These are phyloP conservation scores for Agriopis aurantiaria DNA, from an alignment of 2,888 invertebrate genomes.

Conservation along the genomic window DNA sequence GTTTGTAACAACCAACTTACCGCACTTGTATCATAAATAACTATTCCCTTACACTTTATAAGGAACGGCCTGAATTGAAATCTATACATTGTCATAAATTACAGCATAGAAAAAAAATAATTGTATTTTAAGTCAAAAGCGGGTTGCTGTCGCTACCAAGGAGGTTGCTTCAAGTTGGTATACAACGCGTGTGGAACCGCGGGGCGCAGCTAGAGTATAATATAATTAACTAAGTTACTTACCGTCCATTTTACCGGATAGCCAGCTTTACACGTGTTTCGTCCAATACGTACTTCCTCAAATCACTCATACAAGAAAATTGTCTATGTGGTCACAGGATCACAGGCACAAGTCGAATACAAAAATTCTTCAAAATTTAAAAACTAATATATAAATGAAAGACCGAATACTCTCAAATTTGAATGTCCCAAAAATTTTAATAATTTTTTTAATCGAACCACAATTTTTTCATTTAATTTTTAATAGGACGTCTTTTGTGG, in stretches of 20 bases:
- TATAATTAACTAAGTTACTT: not conserved
- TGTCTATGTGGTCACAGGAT: constrained; percentile 4
- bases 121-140: no score
- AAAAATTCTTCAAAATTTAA: not conserved
- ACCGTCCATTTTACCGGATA: constrained; percentile 5
- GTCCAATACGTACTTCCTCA: not conserved
- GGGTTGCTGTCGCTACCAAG: no score
- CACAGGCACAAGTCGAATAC: constrained; percentile 2
- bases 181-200: no score
- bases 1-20: no score
- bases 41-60: no score
- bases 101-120: no score
- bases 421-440: not conserved
- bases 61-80: no score
- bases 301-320: constrained; percentile 6
- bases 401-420: no score
- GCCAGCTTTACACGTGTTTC: not conserved
- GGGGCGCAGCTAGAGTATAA: no score
- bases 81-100: no score
- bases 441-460: not conserved
- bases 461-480: not conserved
- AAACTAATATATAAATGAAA: not conserved
- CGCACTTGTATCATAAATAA: no score
- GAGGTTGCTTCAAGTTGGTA: no score
- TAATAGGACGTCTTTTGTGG: constrained; percentile 6